Base-by-base conservation (phyloP, 2,888 invertebrate species). In the Cheilosia scutellata region DNA sequence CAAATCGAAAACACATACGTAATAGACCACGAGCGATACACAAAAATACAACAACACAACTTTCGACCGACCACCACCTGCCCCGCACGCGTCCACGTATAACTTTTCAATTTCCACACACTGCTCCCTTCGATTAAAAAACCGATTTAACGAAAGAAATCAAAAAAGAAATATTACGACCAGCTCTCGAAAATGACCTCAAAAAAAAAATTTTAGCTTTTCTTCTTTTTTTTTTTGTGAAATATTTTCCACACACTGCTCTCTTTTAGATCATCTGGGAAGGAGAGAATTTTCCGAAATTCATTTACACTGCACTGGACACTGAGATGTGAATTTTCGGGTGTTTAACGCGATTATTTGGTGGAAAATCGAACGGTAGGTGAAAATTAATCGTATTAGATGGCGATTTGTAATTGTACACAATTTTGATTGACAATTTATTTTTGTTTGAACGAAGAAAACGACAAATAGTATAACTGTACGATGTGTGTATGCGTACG, bases 401-500 rank as follows among this genome's bases (percentile, higher is more conserved):
- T 72, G 42, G 29, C 60, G 40, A 31, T 65, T 70, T 42, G 55
- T 40, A 27, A 49, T 58, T 57, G 57, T 49, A 55, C 44, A 66
- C 63, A 84, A 79, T 31, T 55, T 51, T 11, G 27, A 27, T 9
- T 27, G 49, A 72, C 53, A 79, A 58, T 57, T 70, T 13, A 42
- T 37, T 68, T 57, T 51, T 71, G 75, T 62, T 65, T 70, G 37
- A 51, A 44, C 62, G 55, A 49, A 55, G 62, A 70, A 70, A 55
- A 76, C 76, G 76, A 86, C 58, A 82, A 47, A 57, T 66, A 60
- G 44, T 51, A 77, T 77, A 76, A 86, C 82, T 63, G 88, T 57
- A 80, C 83, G 87, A 83, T 83, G 87, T 89, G 82, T 88, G 88
- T 88, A 88, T 80, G 87, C 87, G 83, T 87, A 86, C 88, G 84